Conservation (phyloP, 2,888 invertebrate genomes). For the Dynastes tityus region DNA sequence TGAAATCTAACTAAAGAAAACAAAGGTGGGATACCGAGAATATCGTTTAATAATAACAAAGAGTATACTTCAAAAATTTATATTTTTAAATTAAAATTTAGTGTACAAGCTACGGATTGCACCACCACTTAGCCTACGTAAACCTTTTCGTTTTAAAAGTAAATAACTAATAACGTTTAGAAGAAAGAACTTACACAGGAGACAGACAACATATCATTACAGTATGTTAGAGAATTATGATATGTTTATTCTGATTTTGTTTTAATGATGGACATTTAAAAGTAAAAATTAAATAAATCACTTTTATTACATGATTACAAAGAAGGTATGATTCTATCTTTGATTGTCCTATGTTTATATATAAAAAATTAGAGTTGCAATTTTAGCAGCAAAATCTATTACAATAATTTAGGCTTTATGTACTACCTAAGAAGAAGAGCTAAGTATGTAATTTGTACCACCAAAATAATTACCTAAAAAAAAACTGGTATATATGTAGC, state of each 20-base stretch:
- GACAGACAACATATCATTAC: slow-evolving; percentile 45
- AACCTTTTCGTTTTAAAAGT: slow-evolving; percentile 57
- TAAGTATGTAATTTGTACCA: too few species aligned
- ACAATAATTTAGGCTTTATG: too few species aligned
- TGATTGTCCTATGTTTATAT: slow-evolving; percentile 13
- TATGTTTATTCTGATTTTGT: slow-evolving; percentile 1
- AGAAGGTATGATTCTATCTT: slow-evolving; percentile 8
- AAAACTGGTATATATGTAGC: background rate
- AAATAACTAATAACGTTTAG: slow-evolving; percentile 19
- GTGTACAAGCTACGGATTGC: slow-evolving; percentile 67
- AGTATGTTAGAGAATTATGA: slow-evolving; percentile 37
- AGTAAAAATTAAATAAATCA: slow-evolving; percentile 3
- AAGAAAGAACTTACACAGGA: slow-evolving; percentile 31
- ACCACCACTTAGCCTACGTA: slow-evolving; percentile 69
- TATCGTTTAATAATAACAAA: background rate
- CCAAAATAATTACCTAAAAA: too few species aligned
- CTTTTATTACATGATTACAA: background rate
- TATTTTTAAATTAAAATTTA: slow-evolving; percentile 60
- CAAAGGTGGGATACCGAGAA: background rate
- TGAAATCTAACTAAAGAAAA: too few species aligned
- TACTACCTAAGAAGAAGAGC: too few species aligned
- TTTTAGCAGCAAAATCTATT: background rate
- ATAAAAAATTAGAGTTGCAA: slow-evolving; percentile 3
- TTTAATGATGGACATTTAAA: background rate
- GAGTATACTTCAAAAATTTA: slow-evolving; percentile 37